Base-by-base conservation (phyloP, 2,113 vertebrate species). In the Eidolon helvum region DNA sequence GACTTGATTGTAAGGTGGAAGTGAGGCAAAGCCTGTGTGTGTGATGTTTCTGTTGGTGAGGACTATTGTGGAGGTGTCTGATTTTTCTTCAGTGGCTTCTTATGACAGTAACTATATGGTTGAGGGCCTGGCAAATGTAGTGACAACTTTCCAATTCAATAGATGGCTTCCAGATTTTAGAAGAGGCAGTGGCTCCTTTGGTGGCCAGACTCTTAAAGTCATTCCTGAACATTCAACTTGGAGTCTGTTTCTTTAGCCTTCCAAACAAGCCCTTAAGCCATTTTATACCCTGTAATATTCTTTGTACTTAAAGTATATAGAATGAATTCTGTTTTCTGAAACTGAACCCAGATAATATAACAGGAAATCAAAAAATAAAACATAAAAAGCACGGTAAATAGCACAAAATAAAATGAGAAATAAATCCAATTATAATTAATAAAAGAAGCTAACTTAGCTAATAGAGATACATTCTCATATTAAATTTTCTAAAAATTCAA, bases 321-420 rank as follows among this genome's bases (percentile, higher is more conserved):
- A 90, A 86, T 80, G 50, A 66, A 40, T 35, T 78, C 57, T 94
- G 63, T 80, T 93, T 38, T 65, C 61, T 71, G 88, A 95, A 95
- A 96, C 30, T 14, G n/a, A 82, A 94, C n/a, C 22, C 59, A 55
- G 48, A 43, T 18, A 88, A 53, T 55, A 66, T n/a, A 66, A 75
- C 40, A 78, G 30, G 33, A 91, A 97, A 80, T 71, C 57, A 82
- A 77, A 50, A 94, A 88, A 65, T 55, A 84, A 91, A 24, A 92
- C 33, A n/a, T 35, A 63, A 61, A 96, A 92, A 66, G 24, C 40
- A n/a, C 53, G 28, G 30, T 77, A 80, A 79, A 78, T 10, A 72
- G 55, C 48, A 83, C 18, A 71, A 77, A 88, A 87, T 53, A 87
- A 38, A 87, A 43, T 12, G 88, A 59, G 40, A 93, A 85, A 86